Evolutionary conservation across 2,113 vertebrate genomes (phyloP), one percentile per base, ranked within the genome.

Genomic region (Silurus meridionalis): DNA sequence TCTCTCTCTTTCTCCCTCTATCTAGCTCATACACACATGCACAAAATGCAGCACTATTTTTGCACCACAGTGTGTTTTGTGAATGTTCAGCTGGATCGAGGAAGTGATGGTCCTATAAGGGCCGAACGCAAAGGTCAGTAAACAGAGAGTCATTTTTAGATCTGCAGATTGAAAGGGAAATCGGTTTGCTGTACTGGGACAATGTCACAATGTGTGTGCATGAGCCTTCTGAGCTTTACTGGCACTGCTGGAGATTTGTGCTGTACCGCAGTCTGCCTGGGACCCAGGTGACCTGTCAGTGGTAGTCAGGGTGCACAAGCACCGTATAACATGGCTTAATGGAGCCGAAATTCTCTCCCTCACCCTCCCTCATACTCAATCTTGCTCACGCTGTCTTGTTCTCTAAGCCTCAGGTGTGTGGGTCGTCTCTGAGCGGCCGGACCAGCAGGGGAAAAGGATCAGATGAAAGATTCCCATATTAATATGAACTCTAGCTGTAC

Each of bases 251-350:
- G 84, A 85, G 86, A 87, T 87, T 87, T 91, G 85, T 93, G 66
- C 55, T 86, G 89, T 90, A 58, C 52, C 55, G 15, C 28, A 66
- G 88, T 90, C 91, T 87, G 88, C 8, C 64, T 85, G 88, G 91
- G 92, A 90, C 91, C 90, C 86, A 91, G 90, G 89, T 93, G 93
- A 93, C 91, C 91, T 89, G 91, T 92, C 90, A 83, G 85, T 77
- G 90, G 86, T 89, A 90, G 71, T 93, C 90, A 90, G 91, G 86
- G 87, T 88, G 85, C 86, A 89, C 90, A 90, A 80, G 60, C 80
- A 61, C 71, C n/a, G 23, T 67, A 57, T 77, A 83, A 87, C 69
- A 71, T n/a, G 63, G 69, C 85, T 64, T 83, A 86, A 86, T 86
- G 85, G 89, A 90, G 92, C 91, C 85, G 91, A 92, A 92, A 90